These are phyloP conservation scores for Corythoichthys haematopterus DNA, from an alignment of 2,113 vertebrate species.

Conservation along the genomic window DNA sequence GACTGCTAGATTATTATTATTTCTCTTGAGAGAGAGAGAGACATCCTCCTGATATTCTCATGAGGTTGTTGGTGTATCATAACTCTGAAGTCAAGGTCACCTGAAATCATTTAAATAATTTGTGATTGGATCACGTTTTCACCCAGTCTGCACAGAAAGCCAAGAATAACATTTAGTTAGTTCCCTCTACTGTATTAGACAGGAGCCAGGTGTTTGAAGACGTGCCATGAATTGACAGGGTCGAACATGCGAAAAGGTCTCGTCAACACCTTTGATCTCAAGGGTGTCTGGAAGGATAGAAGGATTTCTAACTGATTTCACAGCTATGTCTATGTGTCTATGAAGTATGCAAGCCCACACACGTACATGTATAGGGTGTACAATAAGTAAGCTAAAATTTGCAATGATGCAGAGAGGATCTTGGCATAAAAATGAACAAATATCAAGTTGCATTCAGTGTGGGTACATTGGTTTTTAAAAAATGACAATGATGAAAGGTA, in stretches of 20 bases:
- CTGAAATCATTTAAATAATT: slow-evolving; percentile 20
- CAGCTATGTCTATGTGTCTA: slow-evolving; percentile 15
- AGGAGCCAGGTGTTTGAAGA: slow-evolving; percentile 26
- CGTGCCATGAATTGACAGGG: slow-evolving; percentile 26
- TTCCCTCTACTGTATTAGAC: slow-evolving; percentile 23
- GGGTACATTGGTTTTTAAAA: neutral
- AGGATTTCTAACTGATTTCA: slow-evolving; percentile 22
- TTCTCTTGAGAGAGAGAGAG: neutral
- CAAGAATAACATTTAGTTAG: slow-evolving; percentile 42
- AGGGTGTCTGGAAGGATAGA: slow-evolving; percentile 32
- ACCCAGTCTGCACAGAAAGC: slow-evolving; percentile 11
- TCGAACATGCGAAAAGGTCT: slow-evolving; percentile 32
- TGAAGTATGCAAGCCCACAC: slow-evolving; percentile 1
- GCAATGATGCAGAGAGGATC: neutral
- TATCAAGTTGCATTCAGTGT: neutral
- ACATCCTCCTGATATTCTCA: neutral
- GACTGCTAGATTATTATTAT: slow-evolving; percentile 4
- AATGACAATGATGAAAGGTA: neutral
- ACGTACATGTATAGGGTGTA: neutral
- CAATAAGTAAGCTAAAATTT: neutral
- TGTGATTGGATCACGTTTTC: slow-evolving; percentile 18
- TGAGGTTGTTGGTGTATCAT: slow-evolving; percentile 6
- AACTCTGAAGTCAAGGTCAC: slow-evolving; percentile 23
- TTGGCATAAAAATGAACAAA: neutral
- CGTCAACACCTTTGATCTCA: slow-evolving; percentile 42